Evolutionary conservation across 2,113 vertebrate species (phyloP).

Genomic region (Halcyon malimbica): DNA sequence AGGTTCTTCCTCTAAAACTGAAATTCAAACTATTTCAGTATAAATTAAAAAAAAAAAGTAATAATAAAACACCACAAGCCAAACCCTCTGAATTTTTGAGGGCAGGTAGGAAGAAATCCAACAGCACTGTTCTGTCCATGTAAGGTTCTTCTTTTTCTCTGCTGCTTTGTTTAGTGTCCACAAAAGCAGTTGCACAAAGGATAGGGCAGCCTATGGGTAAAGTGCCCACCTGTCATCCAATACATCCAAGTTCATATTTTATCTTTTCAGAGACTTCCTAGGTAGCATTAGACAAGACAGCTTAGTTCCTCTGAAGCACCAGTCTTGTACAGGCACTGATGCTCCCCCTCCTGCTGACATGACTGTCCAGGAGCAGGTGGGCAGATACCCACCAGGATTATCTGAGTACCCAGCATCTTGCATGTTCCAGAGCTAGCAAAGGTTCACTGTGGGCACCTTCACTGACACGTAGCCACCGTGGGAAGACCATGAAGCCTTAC

Average conservation of each 20-base stretch:
- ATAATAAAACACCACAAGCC: background rate
- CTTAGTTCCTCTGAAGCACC: background rate
- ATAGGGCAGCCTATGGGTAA: rapidly evolving
- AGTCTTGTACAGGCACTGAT: rapidly evolving
- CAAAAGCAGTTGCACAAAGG: background rate
- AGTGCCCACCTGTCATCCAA: background rate
- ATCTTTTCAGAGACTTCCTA: background rate
- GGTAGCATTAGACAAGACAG: background rate
- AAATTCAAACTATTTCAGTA: slow-evolving; percentile 3
- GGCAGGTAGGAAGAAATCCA: background rate
- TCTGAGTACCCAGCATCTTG: background rate
- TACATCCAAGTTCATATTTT: background rate
- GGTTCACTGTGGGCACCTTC: background rate
- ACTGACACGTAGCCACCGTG: rapidly evolving
- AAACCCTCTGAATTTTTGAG: background rate
- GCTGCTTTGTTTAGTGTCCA: background rate
- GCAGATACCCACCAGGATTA: background rate
- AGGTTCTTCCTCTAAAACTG: slow-evolving; percentile 12
- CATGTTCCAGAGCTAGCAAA: background rate
- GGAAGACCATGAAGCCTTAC: background rate
- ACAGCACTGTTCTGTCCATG: background rate
- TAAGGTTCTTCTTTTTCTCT: background rate
- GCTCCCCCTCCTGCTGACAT: background rate
- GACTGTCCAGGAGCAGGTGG: background rate
- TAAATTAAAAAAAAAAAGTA: background rate